Base-by-base conservation (phyloP, 2,888 invertebrate genomes). In the Cataglyphis altisquamis region DNA sequence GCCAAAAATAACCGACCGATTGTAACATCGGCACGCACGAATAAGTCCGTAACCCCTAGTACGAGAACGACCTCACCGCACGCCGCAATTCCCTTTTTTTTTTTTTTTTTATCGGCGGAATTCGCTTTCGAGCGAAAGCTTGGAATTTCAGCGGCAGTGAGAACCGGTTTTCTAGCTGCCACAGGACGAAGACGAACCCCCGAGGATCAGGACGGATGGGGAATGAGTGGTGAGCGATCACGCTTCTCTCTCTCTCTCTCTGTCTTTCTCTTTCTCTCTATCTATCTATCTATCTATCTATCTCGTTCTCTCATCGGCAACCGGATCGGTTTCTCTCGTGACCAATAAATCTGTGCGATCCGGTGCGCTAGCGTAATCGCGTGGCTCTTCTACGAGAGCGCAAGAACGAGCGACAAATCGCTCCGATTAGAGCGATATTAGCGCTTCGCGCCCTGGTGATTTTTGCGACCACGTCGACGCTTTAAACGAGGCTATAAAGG, bases 101-200 rank as follows among this genome's bases (percentile, higher is more conserved):
- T 32, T 78, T 78, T 78, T 70, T 80, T 80, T 80, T 70, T 80
- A 70, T 48, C 70, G 32, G 70, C 60, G 88, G 89, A 91, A 91
- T 92, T 91, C 85, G 89, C 90, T 90, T 91, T 91, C 91, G 88
- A 89, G 88, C 91, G 89, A 92, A 92, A 91, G 91, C 90, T 80
- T 88, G 91, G 90, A 90, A 92, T 93, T 92, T 92, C 92, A 89
- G 83, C 82, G 86, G 86, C 83, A 83, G 82, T 78, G 82, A 84
- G 86, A 92, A 92, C 92, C 92, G 92, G 92, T 93, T 92, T 84
- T 84, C 83, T 83, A 81, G 32, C 63, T 21, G 70, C 81, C 62
- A 62, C 73, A 83, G 81, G 81, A 83, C 72, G 88, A 73, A 73
- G 45, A 72, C 72, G 72, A 72, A 72, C 72, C 55, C 21, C 72